phyloP scores from a whole-genome alignment of 1,140 invertebrate genomes.

The Hylaeus volcanicus region DNA sequence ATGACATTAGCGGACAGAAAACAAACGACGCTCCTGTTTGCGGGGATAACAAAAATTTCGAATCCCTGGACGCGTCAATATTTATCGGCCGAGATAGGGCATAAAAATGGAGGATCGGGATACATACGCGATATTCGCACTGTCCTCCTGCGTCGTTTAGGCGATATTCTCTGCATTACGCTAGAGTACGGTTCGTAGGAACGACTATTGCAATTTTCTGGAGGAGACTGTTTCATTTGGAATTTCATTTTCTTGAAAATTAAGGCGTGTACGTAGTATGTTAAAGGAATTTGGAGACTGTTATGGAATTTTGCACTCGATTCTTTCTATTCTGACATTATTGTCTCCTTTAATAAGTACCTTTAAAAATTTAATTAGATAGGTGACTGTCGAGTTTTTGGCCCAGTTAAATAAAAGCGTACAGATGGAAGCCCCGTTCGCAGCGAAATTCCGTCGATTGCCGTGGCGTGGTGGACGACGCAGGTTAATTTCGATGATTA shows the following conservation, averaged over 20 bases:
- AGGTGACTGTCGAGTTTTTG: no score
- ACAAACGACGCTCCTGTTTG: not conserved
- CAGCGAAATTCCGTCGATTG: slow-evolving; percentile 22
- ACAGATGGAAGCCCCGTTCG: not conserved
- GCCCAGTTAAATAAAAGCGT: not conserved
- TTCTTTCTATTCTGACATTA: no score
- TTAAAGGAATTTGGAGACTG: no score
- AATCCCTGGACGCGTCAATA: not conserved
- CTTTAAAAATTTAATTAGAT: no score
- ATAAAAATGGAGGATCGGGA: not conserved
- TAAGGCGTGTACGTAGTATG: no score
- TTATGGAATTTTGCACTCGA: no score
- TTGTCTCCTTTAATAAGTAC: no score
- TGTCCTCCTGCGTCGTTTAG: not conserved
- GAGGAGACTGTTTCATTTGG: no score
- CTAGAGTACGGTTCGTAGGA: no score
- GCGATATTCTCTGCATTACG: not conserved
- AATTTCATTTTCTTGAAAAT: no score
- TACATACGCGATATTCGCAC: not conserved
- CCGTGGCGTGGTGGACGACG: slow-evolving; percentile 10
- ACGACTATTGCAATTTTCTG: no score
- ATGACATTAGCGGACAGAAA: slow-evolving; percentile 3
- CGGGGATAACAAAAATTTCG: not conserved
- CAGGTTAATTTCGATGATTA: slow-evolving; percentile 65
- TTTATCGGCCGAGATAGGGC: not conserved